Conservation (phyloP, 2,888 invertebrate species). For the Subacronicta megacephala region DNA sequence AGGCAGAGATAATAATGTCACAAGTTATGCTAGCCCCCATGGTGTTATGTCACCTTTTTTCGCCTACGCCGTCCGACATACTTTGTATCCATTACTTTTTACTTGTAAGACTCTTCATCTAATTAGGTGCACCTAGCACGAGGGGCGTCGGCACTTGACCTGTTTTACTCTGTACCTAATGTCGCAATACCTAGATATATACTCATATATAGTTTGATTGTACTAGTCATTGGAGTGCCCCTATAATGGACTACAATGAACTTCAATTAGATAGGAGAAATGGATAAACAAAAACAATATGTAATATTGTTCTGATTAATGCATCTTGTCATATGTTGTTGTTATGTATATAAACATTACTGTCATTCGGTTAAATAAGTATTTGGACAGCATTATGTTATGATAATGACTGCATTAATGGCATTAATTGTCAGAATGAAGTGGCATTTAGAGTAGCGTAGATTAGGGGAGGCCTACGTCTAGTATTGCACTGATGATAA, state of each 20-base stretch:
- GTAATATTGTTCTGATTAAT: slow-evolving; percentile 26
- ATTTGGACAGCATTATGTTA: too few species aligned
- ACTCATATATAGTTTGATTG: slow-evolving; percentile 10
- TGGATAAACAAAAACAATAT: slow-evolving; percentile 39
- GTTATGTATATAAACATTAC: slow-evolving; percentile 1
- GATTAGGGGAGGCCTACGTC: too few species aligned
- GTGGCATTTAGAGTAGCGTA: too few species aligned
- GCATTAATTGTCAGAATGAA: too few species aligned
- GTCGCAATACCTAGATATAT: slow-evolving; percentile 13
- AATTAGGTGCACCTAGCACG: slow-evolving; percentile 25
- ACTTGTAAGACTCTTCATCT: slow-evolving; percentile 28
- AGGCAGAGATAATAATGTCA: too few species aligned
- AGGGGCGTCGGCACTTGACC: slow-evolving; percentile 16
- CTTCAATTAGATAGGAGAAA: slow-evolving; percentile 44
- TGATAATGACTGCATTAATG: too few species aligned
- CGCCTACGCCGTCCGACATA: too few species aligned
- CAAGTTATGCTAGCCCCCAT: too few species aligned
- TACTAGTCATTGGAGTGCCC: slow-evolving; percentile 29
- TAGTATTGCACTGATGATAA: too few species aligned
- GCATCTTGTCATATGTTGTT: slow-evolving; percentile 11
- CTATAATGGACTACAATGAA: slow-evolving; percentile 48
- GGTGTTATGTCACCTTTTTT: too few species aligned
- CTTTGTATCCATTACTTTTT: slow-evolving; percentile 18
- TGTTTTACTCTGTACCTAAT: not conserved
- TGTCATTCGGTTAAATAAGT: too few species aligned